Evolutionary conservation across 2,888 invertebrate species (phyloP), one percentile per base, ranked within the genome.

Genomic region (Amiota mariae): DNA sequence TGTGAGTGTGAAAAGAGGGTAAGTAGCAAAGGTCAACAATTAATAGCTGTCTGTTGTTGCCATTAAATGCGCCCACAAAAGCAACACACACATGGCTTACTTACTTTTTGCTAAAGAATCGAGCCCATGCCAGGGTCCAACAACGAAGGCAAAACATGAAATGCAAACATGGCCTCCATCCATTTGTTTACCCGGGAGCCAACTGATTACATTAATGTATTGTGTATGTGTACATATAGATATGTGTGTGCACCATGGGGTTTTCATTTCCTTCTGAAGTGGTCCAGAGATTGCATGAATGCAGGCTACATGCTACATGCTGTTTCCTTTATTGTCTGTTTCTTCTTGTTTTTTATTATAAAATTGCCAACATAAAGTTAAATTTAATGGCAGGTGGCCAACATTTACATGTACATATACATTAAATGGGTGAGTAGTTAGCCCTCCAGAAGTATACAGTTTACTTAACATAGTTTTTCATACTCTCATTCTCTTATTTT

Each of bases 341-440:
- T 72, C 72, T 74, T 8, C 13, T 56, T 56, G 36, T 36, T 36
- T 36, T 36, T 57, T 8, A 36, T 20, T 48, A 48, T 72, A 57
- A 78, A 83, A 80, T 78, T 78, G 64, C 72, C 79, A 71, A 71
- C 79, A 81, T 86, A 85, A 84, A 85, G 80, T 79, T 79, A 81
- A 78, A 82, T 80, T 85, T 81, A 85, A 85, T 85, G 85, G 78
- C 75, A 64, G 71, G 61, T 77, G 79, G 82, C 73, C 49, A 63
- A 70, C 85, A 83, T 84, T 82, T 82, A 85, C 85, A 85, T 82
- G 82, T 24, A 8, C 54, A n/a, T 6, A n/a, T 76, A 73, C 81
- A 82, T 82, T 84, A 84, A 82, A 84, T 82, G 84, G 77, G 73
- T 72, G 10, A 54, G 54, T 73, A 10, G 11, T 18, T 59, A 20